These are phyloP conservation scores for Serrognathus titanus DNA, from an alignment of 2,888 invertebrate genomes.

Conservation along the genomic window DNA sequence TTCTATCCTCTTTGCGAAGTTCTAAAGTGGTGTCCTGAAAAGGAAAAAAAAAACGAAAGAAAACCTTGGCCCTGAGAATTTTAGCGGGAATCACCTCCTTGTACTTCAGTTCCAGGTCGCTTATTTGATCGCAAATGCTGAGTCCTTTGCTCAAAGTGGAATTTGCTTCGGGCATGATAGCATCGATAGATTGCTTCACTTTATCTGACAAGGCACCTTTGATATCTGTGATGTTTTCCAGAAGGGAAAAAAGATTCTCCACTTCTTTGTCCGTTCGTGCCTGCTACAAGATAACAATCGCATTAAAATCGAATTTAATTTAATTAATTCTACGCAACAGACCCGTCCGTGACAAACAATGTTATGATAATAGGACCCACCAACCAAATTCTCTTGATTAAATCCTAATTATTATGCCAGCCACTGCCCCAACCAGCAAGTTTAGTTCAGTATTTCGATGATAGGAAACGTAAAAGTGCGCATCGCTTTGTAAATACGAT, in stretches of 20 bases:
- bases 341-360: neutral
- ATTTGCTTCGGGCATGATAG: slow-evolving; percentile 59
- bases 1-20: slow-evolving; percentile 52
- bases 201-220: slow-evolving; percentile 71
- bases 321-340: neutral
- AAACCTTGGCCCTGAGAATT: neutral
- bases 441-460: too few species aligned
- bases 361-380: neutral
- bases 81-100: slow-evolving; percentile 50
- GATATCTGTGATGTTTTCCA: slow-evolving; percentile 74
- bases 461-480: too few species aligned
- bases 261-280: slow-evolving; percentile 77
- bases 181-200: slow-evolving; percentile 60
- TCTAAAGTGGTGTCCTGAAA: slow-evolving; percentile 50
- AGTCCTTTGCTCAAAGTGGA: slow-evolving; percentile 65
- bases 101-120: slow-evolving; percentile 57
- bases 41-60: neutral
- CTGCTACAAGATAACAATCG: slow-evolving; percentile 53
- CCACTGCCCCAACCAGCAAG: too few species aligned
- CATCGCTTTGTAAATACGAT: too few species aligned
- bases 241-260: slow-evolving; percentile 70
- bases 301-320: neutral
- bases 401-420: too few species aligned
- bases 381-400: too few species aligned
- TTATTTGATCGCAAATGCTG: slow-evolving; percentile 59